A percentile compares a stretch with the other conserved stretches of the same genome.
Conservation (phyloP, 2,888 invertebrate species). For the Mactromeris polynyma region DNA sequence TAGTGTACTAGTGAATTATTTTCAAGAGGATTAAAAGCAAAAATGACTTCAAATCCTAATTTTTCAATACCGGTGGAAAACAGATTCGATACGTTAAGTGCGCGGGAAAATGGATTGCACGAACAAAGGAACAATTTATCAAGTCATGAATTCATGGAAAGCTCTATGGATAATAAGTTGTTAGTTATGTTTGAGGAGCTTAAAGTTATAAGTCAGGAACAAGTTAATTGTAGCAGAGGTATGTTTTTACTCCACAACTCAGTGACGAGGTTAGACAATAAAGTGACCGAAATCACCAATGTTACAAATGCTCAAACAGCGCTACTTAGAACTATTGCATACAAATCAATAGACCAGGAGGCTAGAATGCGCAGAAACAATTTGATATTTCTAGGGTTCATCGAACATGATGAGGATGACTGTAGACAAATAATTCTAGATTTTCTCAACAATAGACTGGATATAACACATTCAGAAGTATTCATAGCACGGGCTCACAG, state of each 20-base stretch:
- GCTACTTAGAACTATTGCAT: neutral
- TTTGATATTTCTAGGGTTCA: conserved; percentile 21
- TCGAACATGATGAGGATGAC: conserved; percentile 17
- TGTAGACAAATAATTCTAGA: neutral
- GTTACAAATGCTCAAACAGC: conserved; percentile 6
- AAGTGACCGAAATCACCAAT: neutral
- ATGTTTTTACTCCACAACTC: neutral
- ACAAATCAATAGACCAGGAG: conserved; percentile 13
- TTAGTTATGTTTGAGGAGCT: conserved; percentile 34
- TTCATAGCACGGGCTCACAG: conserved; percentile 43
- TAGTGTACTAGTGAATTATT: too few relatives aligned
- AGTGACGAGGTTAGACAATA: neutral
- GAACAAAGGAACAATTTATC: neutral
- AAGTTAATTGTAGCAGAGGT: neutral
- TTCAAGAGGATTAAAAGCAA: too few relatives aligned
- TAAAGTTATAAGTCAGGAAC: conserved; percentile 8
- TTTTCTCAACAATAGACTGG: conserved; percentile 10
- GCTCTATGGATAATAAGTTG: conserved; percentile 34
- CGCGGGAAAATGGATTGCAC: neutral
- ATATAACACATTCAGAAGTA: neutral
- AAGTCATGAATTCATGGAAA: conserved; percentile 11
- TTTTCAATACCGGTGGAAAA: conserved; percentile 21
- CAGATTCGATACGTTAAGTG: neutral
- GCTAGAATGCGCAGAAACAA: conserved; percentile 15
- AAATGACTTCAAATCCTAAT: neutral